phyloP scores from a whole-genome alignment of 2,888 invertebrate genomes.

The Sphinx pinastri region DNA sequence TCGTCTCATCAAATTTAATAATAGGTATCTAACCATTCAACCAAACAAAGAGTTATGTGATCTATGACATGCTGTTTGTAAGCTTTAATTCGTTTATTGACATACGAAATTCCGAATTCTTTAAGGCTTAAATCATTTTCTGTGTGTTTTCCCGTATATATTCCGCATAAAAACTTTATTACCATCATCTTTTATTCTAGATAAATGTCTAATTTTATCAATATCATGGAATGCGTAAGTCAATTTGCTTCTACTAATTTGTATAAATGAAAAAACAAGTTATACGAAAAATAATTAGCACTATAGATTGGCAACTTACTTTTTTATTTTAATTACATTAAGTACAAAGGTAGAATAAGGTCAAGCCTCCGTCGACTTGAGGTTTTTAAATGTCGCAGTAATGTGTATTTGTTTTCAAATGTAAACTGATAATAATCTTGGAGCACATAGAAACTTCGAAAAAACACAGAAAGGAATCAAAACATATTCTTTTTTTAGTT shows the following conservation, averaged over 20 bases:
- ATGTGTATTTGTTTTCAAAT: neutral
- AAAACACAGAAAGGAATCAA: neutral
- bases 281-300: neutral
- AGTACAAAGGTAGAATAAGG: neutral
- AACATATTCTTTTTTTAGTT: neutral
- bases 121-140: neutral
- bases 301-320: neutral
- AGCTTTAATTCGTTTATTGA: slow-evolving; percentile 5
- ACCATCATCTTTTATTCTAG: neutral
- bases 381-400: neutral
- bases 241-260: slow-evolving; percentile 10
- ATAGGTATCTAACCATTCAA: neutral
- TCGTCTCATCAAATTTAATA: neutral
- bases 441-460: neutral
- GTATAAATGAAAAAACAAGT: neutral
- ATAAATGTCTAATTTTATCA: neutral
- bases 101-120: slow-evolving; percentile 11
- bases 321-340: neutral
- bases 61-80: neutral
- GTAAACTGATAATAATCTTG: neutral
- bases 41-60: slow-evolving; percentile 13
- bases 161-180: neutral
- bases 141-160: slow-evolving; percentile 13
- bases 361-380: neutral
- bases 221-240: neutral